Conservation (phyloP, 2,797 vertebrate species). For the Meriones psammophilus region DNA sequence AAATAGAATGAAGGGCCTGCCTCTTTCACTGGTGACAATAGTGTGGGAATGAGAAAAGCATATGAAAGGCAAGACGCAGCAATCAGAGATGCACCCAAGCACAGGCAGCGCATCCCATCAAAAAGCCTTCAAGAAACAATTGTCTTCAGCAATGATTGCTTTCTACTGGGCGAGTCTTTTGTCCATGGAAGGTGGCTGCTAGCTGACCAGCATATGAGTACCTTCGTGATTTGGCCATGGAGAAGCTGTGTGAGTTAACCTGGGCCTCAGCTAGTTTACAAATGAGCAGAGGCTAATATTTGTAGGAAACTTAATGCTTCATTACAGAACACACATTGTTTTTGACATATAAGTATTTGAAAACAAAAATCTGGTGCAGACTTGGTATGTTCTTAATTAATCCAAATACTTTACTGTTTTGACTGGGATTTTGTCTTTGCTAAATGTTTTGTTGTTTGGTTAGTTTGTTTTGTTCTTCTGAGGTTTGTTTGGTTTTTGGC, state of each 20-base stretch:
- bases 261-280: not conserved
- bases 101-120: too few relatives aligned
- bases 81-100: not conserved
- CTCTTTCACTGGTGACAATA: not conserved
- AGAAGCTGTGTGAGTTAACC: not conserved
- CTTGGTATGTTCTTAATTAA: not conserved
- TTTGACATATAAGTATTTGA: slow-evolving; percentile 10
- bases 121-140: not conserved
- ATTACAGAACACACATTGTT: not conserved
- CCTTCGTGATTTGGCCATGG: not conserved
- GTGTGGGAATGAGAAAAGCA: not conserved
- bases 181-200: not conserved
- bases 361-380: not conserved
- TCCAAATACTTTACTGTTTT: not conserved
- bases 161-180: not conserved
- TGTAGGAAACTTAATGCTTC: not conserved
- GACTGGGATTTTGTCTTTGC: not conserved
- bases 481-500: not conserved
- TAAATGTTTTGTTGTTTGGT: not conserved
- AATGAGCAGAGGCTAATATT: not conserved
- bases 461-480: not conserved
- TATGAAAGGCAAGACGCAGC: not conserved
- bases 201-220: not conserved
- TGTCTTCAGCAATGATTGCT: not conserved
- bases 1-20: not conserved